Percentiles rank a stretch among this genome's conserved stretches.
phyloP scores from a whole-genome alignment of 2,797 vertebrate species.

The Phrynocephalus guinanensis region DNA sequence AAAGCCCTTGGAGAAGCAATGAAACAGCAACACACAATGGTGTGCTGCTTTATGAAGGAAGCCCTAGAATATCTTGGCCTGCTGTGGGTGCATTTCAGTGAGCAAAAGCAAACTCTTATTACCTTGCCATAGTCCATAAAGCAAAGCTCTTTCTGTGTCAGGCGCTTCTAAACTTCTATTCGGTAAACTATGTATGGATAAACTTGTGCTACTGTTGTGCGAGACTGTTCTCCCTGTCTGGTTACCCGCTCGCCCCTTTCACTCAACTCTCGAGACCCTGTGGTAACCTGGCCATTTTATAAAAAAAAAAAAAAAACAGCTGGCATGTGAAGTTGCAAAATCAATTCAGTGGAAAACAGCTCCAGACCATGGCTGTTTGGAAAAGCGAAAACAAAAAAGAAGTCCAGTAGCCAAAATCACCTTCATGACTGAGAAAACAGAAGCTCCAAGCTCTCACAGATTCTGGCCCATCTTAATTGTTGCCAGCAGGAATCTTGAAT shows the following conservation, averaged over 20 bases:
- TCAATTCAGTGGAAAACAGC: background rate
- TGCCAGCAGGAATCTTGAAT: background rate
- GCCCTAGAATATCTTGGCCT: background rate
- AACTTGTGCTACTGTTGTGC: fast-evolving
- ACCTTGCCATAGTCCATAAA: slow-evolving; percentile 15
- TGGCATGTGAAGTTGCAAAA: background rate
- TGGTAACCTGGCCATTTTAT: background rate
- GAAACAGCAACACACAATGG: background rate
- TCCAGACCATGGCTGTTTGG: too few species aligned
- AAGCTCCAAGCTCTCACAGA: background rate
- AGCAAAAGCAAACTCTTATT: slow-evolving; percentile 30
- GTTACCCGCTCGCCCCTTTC: background rate
- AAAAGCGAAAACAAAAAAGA: too few species aligned
- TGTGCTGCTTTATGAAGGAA: slow-evolving; percentile 49
- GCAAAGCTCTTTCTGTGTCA: background rate
- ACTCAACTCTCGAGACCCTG: background rate
- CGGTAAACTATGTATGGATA: background rate
- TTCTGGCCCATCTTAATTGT: background rate
- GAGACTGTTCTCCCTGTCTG: background rate
- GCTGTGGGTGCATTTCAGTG: slow-evolving; percentile 4
- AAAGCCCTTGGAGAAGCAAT: slow-evolving; percentile 21
- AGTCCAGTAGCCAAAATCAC: too few species aligned
- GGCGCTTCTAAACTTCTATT: background rate
- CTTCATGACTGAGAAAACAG: too few species aligned
- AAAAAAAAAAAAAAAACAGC: background rate